phyloP scores from a whole-genome alignment of 2,888 invertebrate genomes.

The Dryobotodes eremita region DNA sequence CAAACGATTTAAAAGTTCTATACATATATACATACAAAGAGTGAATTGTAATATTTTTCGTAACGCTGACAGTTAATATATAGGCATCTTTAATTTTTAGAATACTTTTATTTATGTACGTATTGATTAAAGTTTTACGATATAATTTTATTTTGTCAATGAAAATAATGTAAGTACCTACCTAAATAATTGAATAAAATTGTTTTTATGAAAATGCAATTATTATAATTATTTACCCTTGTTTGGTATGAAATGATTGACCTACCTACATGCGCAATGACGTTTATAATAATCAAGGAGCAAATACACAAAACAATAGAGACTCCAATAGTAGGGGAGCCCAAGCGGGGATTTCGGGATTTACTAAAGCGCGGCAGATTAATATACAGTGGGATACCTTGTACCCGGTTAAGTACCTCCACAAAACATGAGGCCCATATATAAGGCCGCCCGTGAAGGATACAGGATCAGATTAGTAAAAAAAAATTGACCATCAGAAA shows the following conservation, averaged over 20 bases:
- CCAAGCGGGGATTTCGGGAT: too few relatives aligned
- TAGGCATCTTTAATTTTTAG: slow-evolving; percentile 65
- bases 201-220: slow-evolving; percentile 62
- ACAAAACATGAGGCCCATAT: too few relatives aligned
- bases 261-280: not conserved
- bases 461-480: too few relatives aligned
- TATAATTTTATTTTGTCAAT: slow-evolving; percentile 65
- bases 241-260: not conserved
- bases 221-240: slow-evolving; percentile 16
- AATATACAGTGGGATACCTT: too few relatives aligned
- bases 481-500: too few relatives aligned
- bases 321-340: too few relatives aligned
- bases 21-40: slow-evolving; percentile 64
- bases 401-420: too few relatives aligned
- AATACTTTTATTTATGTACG: slow-evolving; percentile 65
- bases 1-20: slow-evolving; percentile 68
- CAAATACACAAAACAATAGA: not conserved
- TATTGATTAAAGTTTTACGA: slow-evolving; percentile 65
- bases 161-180: slow-evolving; percentile 61
- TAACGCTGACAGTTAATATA: slow-evolving; percentile 64
- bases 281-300: not conserved
- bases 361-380: too few relatives aligned
- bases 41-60: slow-evolving; percentile 71
- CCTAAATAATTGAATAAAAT: slow-evolving; percentile 65
- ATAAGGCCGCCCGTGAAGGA: too few relatives aligned